Base-by-base conservation (phyloP, 2,113 vertebrate species). In the Asarcornis scutulata region DNA sequence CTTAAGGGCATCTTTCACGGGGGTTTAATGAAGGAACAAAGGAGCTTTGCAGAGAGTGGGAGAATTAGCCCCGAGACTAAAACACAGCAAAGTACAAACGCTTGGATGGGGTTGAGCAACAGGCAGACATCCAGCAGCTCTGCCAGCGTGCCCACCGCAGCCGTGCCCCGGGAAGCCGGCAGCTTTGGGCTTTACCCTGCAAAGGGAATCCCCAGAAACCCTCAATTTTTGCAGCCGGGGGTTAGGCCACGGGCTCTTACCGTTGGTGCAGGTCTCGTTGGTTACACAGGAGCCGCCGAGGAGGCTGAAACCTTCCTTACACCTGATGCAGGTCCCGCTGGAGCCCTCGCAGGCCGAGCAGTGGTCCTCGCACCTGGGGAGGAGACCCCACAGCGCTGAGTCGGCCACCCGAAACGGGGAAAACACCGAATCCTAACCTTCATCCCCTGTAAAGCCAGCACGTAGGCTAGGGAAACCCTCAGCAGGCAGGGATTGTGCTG, bases 211-310 rank as follows among this genome's bases (percentile, higher is more conserved):
- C 62, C 86, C 66, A 17, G 44, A 72, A 66, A 1, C 11, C 36
- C 67, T 66, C 7, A 48, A 5, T 34, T 89, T 76, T 78, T 79
- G 53, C 59, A 68, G 15, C 16, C 0, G 1, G 29, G 0, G 7
- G 31, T 32, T 90, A 71, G 58, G 29, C 8, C 42, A 20, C 3
- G 7, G 6, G 7, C 44, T 80, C 98, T 98, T 96, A 99, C 99
- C 99, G 0, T 99, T 99, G 96, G 97, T 98, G 96, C 99, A 99
- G 9, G 98, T 99, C 85, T 98, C 98, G 14, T 98, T 98, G 29
- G 98, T 92, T 26, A 99, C 92, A 62, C 99, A 99, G 1, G 98
- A 98, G 67, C 97, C 97, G 8, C 98, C 97, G 3, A 99, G 96
- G 79, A 99, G 98, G 55, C 95, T 98, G 97, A 98, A 99, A 64